Conservation (phyloP, 2,797 vertebrate genomes). For the Acrocephalus scirpaceus region DNA sequence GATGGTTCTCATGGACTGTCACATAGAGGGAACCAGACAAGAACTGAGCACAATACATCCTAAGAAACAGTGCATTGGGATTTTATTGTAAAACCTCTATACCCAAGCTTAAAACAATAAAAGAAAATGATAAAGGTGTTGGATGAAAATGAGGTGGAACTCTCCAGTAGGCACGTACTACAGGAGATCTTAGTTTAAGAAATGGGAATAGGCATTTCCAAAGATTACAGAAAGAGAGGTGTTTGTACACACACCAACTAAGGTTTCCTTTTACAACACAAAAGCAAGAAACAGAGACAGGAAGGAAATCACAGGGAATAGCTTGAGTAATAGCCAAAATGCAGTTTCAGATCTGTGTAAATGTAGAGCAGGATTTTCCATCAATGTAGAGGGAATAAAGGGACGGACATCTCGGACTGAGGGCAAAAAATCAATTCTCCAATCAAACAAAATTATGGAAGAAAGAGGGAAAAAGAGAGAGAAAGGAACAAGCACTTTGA, state of each 20-base stretch:
- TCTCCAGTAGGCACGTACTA: neutral
- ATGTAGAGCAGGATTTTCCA: neutral
- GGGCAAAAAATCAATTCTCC: neutral
- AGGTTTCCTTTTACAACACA: conserved; percentile 32
- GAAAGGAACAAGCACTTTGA: neutral
- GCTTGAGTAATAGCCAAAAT: conserved; percentile 25
- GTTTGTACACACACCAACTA: neutral
- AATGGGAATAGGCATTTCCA: neutral
- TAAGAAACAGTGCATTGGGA: neutral
- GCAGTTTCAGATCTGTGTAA: neutral
- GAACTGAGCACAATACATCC: neutral
- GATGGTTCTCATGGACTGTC: neutral
- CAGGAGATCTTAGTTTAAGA: neutral
- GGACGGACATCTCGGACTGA: rapidly evolving
- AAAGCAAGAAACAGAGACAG: conserved; percentile 30
- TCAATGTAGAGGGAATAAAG: neutral
- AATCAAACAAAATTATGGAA: neutral
- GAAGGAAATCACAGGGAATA: conserved; percentile 49
- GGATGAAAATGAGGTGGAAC: neutral
- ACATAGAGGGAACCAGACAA: neutral
- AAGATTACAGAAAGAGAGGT: neutral
- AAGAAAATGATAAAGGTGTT: neutral
- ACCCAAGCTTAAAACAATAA: neutral
- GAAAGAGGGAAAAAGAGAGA: neutral
- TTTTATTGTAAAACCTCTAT: neutral